Conservation (phyloP, 2,113 vertebrate species). For the Orycteropus afer region DNA sequence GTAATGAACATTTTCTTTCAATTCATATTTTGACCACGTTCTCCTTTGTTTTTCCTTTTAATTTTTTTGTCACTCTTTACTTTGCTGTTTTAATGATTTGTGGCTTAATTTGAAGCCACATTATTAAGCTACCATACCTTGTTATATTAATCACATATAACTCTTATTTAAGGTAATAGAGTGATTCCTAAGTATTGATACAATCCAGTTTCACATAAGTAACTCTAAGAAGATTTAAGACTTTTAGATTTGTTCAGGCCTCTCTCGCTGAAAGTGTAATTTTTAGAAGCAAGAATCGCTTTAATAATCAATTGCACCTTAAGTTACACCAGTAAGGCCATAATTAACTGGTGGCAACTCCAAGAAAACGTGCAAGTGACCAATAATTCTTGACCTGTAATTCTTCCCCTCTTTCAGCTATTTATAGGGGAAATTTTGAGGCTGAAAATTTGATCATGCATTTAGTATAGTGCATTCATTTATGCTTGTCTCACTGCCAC, state of each 20-base stretch:
- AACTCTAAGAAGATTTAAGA: slow-evolving; percentile 13
- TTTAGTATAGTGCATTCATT: slow-evolving; percentile 53
- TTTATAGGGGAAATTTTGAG: slow-evolving; percentile 71
- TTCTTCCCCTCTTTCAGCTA: slow-evolving; percentile 66
- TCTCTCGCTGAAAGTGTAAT: slow-evolving; percentile 57
- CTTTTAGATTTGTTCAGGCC: slow-evolving; percentile 33
- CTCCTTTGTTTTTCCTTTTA: slow-evolving; percentile 18
- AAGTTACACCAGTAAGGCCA: slow-evolving; percentile 54
- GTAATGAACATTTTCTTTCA: slow-evolving; percentile 2
- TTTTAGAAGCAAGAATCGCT: slow-evolving; percentile 68
- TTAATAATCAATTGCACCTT: slow-evolving; percentile 71
- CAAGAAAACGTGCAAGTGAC: slow-evolving; percentile 53
- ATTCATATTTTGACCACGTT: background rate
- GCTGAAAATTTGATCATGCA: slow-evolving; percentile 59
- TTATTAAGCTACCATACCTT: background rate
- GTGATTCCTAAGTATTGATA: background rate
- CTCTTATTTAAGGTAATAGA: slow-evolving; percentile 42
- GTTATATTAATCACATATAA: background rate
- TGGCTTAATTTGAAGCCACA: background rate
- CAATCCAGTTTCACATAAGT: background rate
- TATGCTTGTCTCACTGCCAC: slow-evolving; percentile 29
- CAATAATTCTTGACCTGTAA: slow-evolving; percentile 69
- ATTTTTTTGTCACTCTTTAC: background rate
- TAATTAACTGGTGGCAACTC: slow-evolving; percentile 70
- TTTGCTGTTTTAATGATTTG: background rate